Conservation (phyloP, 2,888 invertebrate genomes). For the Calameuta pallipes region DNA sequence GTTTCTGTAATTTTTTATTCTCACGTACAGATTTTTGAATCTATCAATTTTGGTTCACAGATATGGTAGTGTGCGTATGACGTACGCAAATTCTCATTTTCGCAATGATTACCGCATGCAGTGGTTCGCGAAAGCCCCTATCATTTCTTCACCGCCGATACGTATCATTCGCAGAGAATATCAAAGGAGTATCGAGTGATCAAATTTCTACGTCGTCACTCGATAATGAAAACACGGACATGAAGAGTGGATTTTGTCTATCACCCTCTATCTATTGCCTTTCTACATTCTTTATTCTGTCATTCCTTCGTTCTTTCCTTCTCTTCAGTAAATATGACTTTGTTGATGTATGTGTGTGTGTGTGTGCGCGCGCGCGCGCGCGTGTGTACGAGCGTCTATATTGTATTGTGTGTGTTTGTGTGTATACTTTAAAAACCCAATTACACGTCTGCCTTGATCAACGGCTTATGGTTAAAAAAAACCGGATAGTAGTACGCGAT, state of each 20-base stretch:
- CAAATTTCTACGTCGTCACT: background rate
- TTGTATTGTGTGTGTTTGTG: too few species aligned
- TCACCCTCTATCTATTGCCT: background rate
- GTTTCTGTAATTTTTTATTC: slow-evolving; percentile 31
- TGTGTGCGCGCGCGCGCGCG: too few species aligned
- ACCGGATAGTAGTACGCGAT: slow-evolving; percentile 30
- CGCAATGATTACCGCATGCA: too few species aligned
- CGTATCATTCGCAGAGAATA: too few species aligned
- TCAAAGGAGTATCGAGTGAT: background rate
- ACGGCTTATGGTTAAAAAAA: slow-evolving; percentile 10
- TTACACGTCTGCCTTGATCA: slow-evolving; percentile 2
- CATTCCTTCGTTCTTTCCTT: too few species aligned
- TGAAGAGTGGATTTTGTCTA: background rate
- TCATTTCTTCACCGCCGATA: too few species aligned
- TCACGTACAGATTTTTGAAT: slow-evolving; percentile 41
- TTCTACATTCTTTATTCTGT: too few species aligned
- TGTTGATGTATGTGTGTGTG: too few species aligned
- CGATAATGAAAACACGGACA: background rate
- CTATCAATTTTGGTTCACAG: slow-evolving; percentile 40
- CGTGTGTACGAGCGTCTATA: too few species aligned
- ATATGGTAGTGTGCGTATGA: slow-evolving; percentile 47
- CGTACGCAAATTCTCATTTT: slow-evolving; percentile 43
- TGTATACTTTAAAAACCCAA: background rate
- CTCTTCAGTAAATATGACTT: too few species aligned
- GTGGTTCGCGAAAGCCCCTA: too few species aligned